These are phyloP conservation scores for Dendrolimus punctatus DNA, from an alignment of 1,140 invertebrate genomes.

Conservation along the genomic window DNA sequence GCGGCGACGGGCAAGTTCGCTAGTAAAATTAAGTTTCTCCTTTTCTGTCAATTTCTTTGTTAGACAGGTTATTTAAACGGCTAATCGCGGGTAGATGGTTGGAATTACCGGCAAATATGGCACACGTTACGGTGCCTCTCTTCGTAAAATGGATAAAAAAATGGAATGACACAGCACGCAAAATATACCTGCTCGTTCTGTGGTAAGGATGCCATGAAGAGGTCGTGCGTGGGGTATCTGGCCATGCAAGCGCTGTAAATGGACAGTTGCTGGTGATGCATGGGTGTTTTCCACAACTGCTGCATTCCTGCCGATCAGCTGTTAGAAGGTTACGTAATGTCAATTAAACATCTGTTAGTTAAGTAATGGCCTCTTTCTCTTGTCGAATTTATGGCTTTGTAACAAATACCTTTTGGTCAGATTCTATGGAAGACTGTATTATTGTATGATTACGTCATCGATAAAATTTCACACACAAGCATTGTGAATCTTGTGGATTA, in stretches of 20 bases:
- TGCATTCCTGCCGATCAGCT: conserved; percentile 95
- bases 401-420: no score
- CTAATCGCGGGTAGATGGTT: conserved; percentile 99
- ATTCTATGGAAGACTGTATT: no score
- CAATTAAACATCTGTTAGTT: conserved; percentile 80
- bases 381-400: no score
- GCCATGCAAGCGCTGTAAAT: conserved; percentile 96
- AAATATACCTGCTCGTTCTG: conserved; percentile 99
- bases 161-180: conserved; percentile 99
- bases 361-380: conserved; percentile 32
- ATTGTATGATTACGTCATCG: no score
- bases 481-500: no score
- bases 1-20: no score
- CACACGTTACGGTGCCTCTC: conserved; percentile 99
- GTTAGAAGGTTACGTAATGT: conserved; percentile 97
- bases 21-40: conserved; percentile 20
- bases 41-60: conserved; percentile 56
- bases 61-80: conserved; percentile 77
- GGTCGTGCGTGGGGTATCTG: conserved; percentile 98
- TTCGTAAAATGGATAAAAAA: conserved; percentile 99
- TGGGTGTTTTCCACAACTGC: conserved; percentile 98
- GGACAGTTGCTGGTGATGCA: conserved; percentile 95
- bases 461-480: no score
- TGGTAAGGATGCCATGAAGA: conserved; percentile 99
- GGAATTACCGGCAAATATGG: conserved; percentile 99